phyloP scores from a whole-genome alignment of 2,888 invertebrate species.

The Graphium colonna region DNA sequence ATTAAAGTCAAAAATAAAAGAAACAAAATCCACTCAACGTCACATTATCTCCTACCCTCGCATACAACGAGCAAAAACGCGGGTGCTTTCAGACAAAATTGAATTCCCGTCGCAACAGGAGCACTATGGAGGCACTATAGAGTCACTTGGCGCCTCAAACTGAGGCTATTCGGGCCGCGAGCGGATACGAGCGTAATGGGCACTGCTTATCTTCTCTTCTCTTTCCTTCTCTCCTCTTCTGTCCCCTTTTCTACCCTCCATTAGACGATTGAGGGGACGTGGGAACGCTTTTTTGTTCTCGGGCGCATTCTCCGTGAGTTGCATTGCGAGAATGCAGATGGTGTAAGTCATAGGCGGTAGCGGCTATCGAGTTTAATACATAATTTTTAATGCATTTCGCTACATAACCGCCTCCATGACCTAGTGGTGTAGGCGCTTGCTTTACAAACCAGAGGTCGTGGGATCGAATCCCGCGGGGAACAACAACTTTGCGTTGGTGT shows the following conservation, averaged over 20 bases:
- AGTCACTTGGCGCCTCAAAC: conserved; percentile 1
- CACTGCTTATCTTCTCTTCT: conserved; percentile 30
- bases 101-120: neutral
- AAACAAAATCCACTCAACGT: neutral
- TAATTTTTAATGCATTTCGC: too few species aligned
- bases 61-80: neutral
- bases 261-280: conserved; percentile 30
- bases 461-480: too few species aligned
- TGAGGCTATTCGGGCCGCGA: conserved; percentile 11
- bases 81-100: neutral
- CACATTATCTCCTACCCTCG: neutral
- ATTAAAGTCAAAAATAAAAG: neutral
- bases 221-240: too few species aligned
- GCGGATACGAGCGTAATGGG: conserved; percentile 7
- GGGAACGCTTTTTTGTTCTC: conserved; percentile 29
- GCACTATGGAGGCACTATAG: neutral
- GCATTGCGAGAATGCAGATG: conserved; percentile 17
- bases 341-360: conserved; percentile 1
- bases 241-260: too few species aligned
- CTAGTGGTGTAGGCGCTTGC: too few species aligned
- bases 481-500: too few species aligned
- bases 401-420: too few species aligned
- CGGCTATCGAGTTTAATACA: too few species aligned
- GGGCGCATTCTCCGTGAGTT: conserved; percentile 15
- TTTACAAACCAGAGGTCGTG: too few species aligned